Evolutionary conservation across 2,888 invertebrate species (phyloP).

Genomic region (Cryptus viduatorius): DNA sequence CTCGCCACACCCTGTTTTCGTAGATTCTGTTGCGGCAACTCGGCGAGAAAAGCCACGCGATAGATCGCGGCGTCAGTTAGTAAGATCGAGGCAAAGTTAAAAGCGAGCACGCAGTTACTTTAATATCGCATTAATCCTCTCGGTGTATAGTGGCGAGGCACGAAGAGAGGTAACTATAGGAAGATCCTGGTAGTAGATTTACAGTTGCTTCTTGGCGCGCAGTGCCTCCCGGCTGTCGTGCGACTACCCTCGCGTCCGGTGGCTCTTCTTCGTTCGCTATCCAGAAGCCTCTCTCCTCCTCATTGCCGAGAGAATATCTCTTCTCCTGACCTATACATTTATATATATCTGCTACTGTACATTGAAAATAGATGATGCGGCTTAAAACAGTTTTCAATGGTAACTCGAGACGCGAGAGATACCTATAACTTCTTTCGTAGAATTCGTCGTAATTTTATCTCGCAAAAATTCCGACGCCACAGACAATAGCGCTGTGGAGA

Average conservation of each 20-base stretch:
- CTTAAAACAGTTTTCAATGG: conserved; percentile 36
- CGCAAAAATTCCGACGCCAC: conserved; percentile 21
- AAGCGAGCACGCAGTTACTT: conserved; percentile 60
- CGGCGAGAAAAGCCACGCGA: neutral
- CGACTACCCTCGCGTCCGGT: conserved; percentile 68
- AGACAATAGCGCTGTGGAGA: no score
- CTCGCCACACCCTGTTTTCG: neutral
- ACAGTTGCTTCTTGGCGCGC: conserved; percentile 68
- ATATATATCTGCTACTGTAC: conserved; percentile 23
- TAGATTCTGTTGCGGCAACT: neutral
- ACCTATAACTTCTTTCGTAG: conserved; percentile 38
- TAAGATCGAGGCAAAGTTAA: conserved; percentile 19
- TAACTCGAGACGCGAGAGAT: neutral
- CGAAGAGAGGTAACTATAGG: conserved; percentile 32
- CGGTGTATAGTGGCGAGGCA: conserved; percentile 25
- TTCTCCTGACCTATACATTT: conserved; percentile 6
- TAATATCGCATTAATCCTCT: conserved; percentile 64
- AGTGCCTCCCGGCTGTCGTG: conserved; percentile 69
- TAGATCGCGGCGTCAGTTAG: neutral
- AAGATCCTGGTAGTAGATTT: conserved; percentile 66
- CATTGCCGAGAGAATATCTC: conserved; percentile 16
- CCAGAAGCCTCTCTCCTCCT: conserved; percentile 6
- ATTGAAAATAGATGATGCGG: conserved; percentile 34
- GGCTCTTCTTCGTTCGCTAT: conserved; percentile 20
- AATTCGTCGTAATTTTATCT: conserved; percentile 33